Evolutionary conservation across 1,140 invertebrate genomes (phyloP).

Genomic region (Dinoponera quadriceps): DNA sequence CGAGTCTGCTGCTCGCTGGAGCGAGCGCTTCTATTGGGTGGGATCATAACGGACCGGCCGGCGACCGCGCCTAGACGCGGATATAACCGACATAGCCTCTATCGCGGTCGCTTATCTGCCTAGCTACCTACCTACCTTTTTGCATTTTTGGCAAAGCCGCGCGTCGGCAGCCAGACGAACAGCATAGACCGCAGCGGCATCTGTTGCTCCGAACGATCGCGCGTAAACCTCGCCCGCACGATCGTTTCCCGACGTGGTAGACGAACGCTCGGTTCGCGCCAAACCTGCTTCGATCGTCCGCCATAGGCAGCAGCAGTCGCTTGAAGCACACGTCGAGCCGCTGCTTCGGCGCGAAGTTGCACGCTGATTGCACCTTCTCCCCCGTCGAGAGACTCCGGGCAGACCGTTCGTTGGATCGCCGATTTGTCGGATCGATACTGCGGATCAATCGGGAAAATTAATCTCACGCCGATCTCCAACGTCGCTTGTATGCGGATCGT

Average conservation of each 20-base stretch:
- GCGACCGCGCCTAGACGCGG: conserved; percentile 80
- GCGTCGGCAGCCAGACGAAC: neutral
- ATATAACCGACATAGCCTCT: conserved; percentile 73
- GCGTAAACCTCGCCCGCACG: neutral
- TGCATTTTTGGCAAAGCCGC: conserved; percentile 60
- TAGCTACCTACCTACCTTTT: conserved; percentile 63
- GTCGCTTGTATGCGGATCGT: too few species aligned
- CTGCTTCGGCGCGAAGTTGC: neutral
- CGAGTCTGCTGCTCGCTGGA: conserved; percentile 69
- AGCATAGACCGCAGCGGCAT: conserved; percentile 63
- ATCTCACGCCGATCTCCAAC: too few species aligned
- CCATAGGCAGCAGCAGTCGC: conserved; percentile 39
- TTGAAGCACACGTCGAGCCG: neutral
- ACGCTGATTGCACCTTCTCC: neutral
- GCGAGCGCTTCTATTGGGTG: conserved; percentile 68
- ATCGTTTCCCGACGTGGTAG: conserved; percentile 3
- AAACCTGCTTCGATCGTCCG: conserved; percentile 16
- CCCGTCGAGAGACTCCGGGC: too few species aligned
- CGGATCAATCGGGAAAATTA: too few species aligned
- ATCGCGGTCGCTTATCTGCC: conserved; percentile 32
- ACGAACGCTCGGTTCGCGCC: conserved; percentile 22
- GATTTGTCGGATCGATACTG: too few species aligned
- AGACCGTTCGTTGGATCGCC: too few species aligned
- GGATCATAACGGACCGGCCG: conserved; percentile 78
- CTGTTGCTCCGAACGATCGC: conserved; percentile 46